Base-by-base conservation (phyloP, 2,888 invertebrate species). In the Eristalinus sepulchralis region DNA sequence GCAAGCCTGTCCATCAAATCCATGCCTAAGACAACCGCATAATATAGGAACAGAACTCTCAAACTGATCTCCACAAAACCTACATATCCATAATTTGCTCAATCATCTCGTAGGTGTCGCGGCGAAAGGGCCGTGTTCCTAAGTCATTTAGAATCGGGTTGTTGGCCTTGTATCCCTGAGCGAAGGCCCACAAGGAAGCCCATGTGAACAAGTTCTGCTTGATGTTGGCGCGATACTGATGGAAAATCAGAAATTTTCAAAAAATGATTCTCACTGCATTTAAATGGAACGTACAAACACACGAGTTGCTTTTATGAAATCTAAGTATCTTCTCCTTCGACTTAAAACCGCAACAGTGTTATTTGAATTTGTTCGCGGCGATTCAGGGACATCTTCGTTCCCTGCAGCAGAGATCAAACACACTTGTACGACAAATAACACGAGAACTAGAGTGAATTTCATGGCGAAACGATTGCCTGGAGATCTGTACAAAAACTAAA, bases 1-100 rank as follows among this genome's bases (percentile, higher is more conserved):
- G 91, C 96, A 97, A 39, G 95, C 94, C 83, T 95, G 94, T 0
- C 96, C 96, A 90, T 95, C 95, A 83, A 96, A 94, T 1, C 96
- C 96, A 92, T 96, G 95, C 66, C 96, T 97, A 93, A 73, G n/a
- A 24, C 24, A 1, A 47, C 4, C 8, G 2, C 17, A 17, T 17
- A 17, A 17, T 5, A 8, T 17, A 17, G 47, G 11, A 47, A 47
- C n/a, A 47, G 8, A 8, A 17, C 47, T 47, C 8, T 10, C 6
- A 47, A 24, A 66, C 27, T n/a, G n/a, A n/a, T 17, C 10, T 2
- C 10, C n/a, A 34, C 2, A 47, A 27, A 34, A 90, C 92, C 91
- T 90, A 95, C 95, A 93, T 93, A 88, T 94, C 93, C 34, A 95
- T 90, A 5, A 95, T 90, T 10, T 92, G 92, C 88, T 95, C 94